A percentile compares a stretch with the other conserved stretches of the same genome.
phyloP scores from a whole-genome alignment of 1,140 invertebrate species.

The Grapholita molesta region DNA sequence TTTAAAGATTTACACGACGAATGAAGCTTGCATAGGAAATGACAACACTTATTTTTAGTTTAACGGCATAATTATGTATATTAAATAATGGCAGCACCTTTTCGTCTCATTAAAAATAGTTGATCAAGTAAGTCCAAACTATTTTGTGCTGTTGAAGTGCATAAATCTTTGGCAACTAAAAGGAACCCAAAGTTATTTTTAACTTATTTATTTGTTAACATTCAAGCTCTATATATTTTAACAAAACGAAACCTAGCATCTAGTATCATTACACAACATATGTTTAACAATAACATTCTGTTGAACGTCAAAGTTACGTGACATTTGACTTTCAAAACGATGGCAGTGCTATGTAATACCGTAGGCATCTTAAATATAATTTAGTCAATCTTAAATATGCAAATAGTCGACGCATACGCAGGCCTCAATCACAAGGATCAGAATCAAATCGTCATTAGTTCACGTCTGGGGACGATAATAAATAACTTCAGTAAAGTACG shows the following conservation, averaged over 20 bases:
- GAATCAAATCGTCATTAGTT: constrained; percentile 59
- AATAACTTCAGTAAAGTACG: constrained; percentile 41
- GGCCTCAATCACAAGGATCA: constrained; percentile 39
- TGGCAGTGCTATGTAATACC: background rate
- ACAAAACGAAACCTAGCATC: background rate
- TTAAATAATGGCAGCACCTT: no score
- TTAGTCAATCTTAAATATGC: background rate
- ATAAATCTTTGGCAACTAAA: no score
- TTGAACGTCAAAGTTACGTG: background rate
- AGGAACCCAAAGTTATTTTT: no score
- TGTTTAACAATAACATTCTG: background rate
- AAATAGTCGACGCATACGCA: background rate
- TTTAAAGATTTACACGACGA: no score
- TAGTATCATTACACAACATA: background rate
- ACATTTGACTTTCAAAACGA: background rate
- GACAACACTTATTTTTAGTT: no score
- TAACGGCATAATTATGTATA: no score
- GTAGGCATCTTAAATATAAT: background rate
- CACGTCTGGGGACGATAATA: constrained; percentile 38
- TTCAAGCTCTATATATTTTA: background rate
- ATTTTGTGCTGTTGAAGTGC: no score
- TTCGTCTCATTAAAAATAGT: no score
- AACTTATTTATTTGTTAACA: background rate
- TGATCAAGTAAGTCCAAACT: no score
- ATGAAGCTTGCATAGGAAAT: no score